phyloP scores from a whole-genome alignment of 2,113 vertebrate genomes.

The Pantherophis guttatus region DNA sequence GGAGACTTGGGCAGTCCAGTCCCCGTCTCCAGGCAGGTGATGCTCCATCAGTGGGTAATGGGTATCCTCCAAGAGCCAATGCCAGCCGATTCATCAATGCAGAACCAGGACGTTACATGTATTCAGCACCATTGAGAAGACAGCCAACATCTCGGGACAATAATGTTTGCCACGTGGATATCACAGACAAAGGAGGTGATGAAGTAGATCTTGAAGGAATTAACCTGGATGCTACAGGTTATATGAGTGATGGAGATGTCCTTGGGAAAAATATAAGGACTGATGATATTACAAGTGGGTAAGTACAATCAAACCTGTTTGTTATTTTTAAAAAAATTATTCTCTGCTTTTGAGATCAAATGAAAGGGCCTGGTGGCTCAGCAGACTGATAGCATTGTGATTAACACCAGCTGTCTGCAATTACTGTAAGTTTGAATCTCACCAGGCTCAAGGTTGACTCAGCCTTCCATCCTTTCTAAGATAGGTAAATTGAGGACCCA shows the following conservation, averaged over 20 bases:
- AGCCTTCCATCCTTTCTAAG: too few relatives aligned
- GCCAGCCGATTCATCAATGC: conserved; percentile 73
- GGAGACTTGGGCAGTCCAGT: conserved; percentile 92
- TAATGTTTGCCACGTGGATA: conserved; percentile 76
- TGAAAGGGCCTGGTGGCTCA: too few relatives aligned
- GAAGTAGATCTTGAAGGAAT: conserved; percentile 83
- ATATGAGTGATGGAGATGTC: conserved; percentile 97
- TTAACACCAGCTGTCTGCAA: too few relatives aligned
- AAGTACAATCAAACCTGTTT: conserved; percentile 49
- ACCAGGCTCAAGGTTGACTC: too few relatives aligned
- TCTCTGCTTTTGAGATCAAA: not conserved
- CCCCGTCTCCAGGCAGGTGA: conserved; percentile 96
- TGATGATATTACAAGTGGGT: conserved; percentile 93
- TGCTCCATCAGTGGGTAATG: conserved; percentile 86
- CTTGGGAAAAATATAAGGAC: conserved; percentile 89
- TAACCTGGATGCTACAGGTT: conserved; percentile 85
- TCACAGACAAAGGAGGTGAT: conserved; percentile 75
- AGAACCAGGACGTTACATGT: conserved; percentile 80
- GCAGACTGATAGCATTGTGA: too few relatives aligned
- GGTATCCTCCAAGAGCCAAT: conserved; percentile 78
- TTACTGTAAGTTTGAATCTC: too few relatives aligned
- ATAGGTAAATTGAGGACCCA: too few relatives aligned
- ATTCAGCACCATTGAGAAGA: conserved; percentile 80
- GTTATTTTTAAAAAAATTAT: not conserved
- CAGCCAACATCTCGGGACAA: conserved; percentile 83